Percentiles rank a stretch among this genome's conserved stretches.
phyloP scores from a whole-genome alignment of 1,140 invertebrate species.

The Drosophila asahinai region DNA sequence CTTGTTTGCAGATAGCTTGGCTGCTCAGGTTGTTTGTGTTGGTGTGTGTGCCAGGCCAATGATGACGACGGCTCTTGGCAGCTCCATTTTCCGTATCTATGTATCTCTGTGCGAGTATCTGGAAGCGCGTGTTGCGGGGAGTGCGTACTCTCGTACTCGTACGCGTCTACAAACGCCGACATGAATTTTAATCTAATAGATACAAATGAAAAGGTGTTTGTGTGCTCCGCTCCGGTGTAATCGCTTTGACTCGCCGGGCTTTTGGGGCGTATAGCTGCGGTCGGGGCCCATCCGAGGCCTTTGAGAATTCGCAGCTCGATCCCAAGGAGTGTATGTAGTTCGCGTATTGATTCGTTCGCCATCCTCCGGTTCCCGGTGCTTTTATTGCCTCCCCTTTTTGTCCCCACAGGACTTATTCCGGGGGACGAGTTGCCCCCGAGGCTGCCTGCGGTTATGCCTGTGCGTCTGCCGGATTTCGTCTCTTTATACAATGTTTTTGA shows the following conservation, averaged over 20 bases:
- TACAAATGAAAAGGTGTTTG: slow-evolving; percentile 84
- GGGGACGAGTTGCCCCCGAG: slow-evolving; percentile 30
- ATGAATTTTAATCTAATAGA: slow-evolving; percentile 85
- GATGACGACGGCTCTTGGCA: slow-evolving; percentile 63
- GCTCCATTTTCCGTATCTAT: slow-evolving; percentile 57
- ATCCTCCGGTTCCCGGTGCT: slow-evolving; percentile 10
- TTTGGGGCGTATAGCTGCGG: slow-evolving; percentile 21
- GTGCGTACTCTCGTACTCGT: slow-evolving; percentile 45
- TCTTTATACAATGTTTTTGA: slow-evolving; percentile 73
- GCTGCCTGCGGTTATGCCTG: slow-evolving; percentile 38
- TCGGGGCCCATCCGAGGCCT: slow-evolving; percentile 3
- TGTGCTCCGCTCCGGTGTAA: slow-evolving; percentile 61
- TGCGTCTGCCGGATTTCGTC: slow-evolving; percentile 49
- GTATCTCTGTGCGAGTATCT: slow-evolving; percentile 37
- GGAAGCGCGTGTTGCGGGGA: slow-evolving; percentile 54
- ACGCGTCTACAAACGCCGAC: slow-evolving; percentile 59
- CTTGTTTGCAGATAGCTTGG: slow-evolving; percentile 39
- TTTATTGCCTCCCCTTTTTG: slow-evolving; percentile 33
- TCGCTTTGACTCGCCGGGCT: slow-evolving; percentile 59
- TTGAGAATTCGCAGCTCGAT: slow-evolving; percentile 5
- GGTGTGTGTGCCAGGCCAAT: slow-evolving; percentile 67
- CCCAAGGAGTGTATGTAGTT: slow-evolving; percentile 16
- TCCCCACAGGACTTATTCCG: slow-evolving; percentile 44
- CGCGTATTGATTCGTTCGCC: slow-evolving; percentile 50
- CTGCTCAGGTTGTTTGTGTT: slow-evolving; percentile 29